phyloP scores from a whole-genome alignment of 2,888 invertebrate genomes.

The Lithophane socia region DNA sequence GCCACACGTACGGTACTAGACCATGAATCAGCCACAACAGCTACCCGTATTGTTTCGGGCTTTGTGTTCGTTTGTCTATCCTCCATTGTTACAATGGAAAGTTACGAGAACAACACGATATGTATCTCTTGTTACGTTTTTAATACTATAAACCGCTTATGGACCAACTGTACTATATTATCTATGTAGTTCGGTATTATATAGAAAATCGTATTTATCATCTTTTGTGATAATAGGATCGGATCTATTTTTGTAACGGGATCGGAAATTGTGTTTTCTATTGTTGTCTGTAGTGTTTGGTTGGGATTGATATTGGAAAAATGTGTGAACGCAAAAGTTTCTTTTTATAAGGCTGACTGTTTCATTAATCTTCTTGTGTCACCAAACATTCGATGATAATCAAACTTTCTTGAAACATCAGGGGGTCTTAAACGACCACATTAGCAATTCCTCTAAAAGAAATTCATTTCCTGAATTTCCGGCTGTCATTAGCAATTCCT shows the following conservation, averaged over 20 bases:
- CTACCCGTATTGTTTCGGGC: constrained; percentile 48
- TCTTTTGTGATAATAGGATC: constrained; percentile 35
- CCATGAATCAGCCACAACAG: constrained; percentile 48
- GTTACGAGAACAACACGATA: constrained; percentile 62
- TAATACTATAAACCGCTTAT: constrained; percentile 74
- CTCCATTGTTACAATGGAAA: constrained; percentile 69
- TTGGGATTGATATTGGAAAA: constrained; percentile 18
- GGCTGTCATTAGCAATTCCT: too few species aligned
- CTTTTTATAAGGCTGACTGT: not conserved
- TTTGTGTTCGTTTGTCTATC: constrained; percentile 62
- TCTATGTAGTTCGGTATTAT: constrained; percentile 27
- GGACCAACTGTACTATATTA: constrained; percentile 20
- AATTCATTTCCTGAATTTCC: too few species aligned
- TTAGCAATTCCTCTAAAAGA: too few species aligned
- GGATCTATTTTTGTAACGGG: constrained; percentile 37
- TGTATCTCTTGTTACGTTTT: constrained; percentile 68
- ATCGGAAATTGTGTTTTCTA: constrained; percentile 41
- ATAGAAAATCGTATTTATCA: constrained; percentile 47
- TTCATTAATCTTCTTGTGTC: not conserved
- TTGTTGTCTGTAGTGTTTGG: constrained; percentile 45
- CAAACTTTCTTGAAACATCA: not conserved
- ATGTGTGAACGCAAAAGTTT: constrained; percentile 7
- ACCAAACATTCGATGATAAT: not conserved
- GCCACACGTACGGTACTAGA: constrained; percentile 6
- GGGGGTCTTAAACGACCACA: too few species aligned